Conservation (phyloP, 2,888 invertebrate genomes). For the Aplocera efformata region DNA sequence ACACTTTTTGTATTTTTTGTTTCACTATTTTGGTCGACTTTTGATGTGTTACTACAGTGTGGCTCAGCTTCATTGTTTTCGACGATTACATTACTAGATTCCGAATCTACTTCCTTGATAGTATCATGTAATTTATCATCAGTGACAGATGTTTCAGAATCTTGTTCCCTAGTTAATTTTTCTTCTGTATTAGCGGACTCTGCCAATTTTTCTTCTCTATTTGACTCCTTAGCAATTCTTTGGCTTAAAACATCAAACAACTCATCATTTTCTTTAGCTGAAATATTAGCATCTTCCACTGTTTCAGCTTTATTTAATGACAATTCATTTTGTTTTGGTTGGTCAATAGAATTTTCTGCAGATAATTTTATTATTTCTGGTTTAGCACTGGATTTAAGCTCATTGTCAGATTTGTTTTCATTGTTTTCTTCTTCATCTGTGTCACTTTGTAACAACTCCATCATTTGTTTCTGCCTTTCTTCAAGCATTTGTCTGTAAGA, state of each 20-base stretch:
- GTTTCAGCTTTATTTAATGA: constrained; percentile 3
- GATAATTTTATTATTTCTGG: background rate
- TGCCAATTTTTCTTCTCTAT: constrained; percentile 9
- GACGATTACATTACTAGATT: background rate
- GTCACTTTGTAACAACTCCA: constrained; percentile 88
- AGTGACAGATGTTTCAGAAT: constrained; percentile 30
- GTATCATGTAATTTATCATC: constrained; percentile 6
- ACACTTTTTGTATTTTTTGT: background rate
- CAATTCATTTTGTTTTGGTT: background rate
- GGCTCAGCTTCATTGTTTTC: background rate
- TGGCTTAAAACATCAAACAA: constrained; percentile 10
- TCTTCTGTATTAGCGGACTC: constrained; percentile 15
- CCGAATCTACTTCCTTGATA: constrained; percentile 10
- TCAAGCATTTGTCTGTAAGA: constrained; percentile 82
- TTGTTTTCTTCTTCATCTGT: constrained; percentile 31
- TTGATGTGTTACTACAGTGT: background rate
- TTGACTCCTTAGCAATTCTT: constrained; percentile 5
- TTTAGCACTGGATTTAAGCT: constrained; percentile 2
- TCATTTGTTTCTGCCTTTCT: constrained; percentile 86
- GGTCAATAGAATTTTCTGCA: background rate
- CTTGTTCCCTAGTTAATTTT: constrained; percentile 24
- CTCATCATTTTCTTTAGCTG: constrained; percentile 18
- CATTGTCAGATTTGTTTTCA: constrained; percentile 12
- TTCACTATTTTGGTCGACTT: constrained; percentile 1
- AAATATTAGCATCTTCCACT: background rate